These are phyloP conservation scores for Xenopus laevis DNA, from an alignment of 2,113 vertebrate species.

Conservation along the genomic window DNA sequence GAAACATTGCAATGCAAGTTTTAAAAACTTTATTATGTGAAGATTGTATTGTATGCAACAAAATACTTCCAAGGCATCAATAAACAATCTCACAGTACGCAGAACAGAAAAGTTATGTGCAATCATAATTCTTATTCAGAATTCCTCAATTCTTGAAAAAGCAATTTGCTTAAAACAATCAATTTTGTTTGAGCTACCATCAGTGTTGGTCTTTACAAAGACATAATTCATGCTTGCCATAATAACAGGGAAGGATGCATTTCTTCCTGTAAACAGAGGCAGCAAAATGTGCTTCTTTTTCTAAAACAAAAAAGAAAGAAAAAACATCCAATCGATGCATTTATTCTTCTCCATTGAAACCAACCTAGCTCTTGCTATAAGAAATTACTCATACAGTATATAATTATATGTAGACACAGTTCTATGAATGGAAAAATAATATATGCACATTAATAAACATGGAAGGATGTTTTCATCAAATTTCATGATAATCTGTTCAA, in stretches of 20 bases:
- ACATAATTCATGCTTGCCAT: background rate
- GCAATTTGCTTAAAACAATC: conserved; percentile 21
- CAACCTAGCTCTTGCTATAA: too few relatives aligned
- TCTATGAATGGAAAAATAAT: too few relatives aligned
- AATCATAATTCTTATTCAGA: conserved; percentile 2
- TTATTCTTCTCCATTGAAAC: too few relatives aligned
- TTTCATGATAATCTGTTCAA: too few relatives aligned
- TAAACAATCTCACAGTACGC: background rate
- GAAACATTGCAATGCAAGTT: too few relatives aligned
- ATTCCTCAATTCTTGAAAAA: conserved; percentile 1
- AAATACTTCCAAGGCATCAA: too few relatives aligned
- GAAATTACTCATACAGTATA: too few relatives aligned
- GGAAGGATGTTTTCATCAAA: too few relatives aligned
- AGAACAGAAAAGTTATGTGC: background rate
- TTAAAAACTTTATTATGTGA: background rate
- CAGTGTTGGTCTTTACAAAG: background rate
- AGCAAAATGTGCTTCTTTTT: background rate
- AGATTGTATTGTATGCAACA: background rate
- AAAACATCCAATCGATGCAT: too few relatives aligned
- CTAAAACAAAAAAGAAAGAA: too few relatives aligned
- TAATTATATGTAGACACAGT: too few relatives aligned
- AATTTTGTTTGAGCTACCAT: background rate
- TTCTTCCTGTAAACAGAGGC: background rate
- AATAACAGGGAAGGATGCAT: conserved; percentile 1
- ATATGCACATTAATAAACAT: too few relatives aligned